Percentiles rank a stretch among this genome's conserved stretches.
phyloP scores from a whole-genome alignment of 2,113 vertebrate species.

The Electrona antarctica region DNA sequence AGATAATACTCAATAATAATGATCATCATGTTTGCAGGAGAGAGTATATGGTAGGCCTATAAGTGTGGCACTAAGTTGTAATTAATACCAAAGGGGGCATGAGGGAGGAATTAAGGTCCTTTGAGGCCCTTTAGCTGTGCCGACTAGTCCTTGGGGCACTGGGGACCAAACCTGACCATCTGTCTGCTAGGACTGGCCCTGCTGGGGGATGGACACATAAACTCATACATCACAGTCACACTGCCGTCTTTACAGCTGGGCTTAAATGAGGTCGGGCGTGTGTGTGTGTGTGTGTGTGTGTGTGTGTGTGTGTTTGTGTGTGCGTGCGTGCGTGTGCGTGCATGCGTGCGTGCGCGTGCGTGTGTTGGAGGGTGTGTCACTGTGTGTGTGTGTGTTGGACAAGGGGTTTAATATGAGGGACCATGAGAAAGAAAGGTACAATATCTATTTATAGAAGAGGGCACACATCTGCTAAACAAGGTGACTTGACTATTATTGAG shows the following conservation, averaged over 20 bases:
- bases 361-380: conserved; percentile 2
- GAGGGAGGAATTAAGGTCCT: conserved; percentile 37
- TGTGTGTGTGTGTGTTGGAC: background rate
- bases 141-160: conserved; percentile 42
- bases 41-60: background rate
- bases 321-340: conserved; percentile 15
- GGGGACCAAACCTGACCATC: conserved; percentile 66
- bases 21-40: background rate
- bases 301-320: conserved; percentile 9
- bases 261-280: conserved; percentile 39
- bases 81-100: conserved; percentile 18
- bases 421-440: background rate
- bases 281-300: conserved; percentile 12
- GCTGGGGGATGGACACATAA: conserved; percentile 62
- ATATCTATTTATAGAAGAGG: too few relatives aligned
- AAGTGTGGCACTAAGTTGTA: background rate
- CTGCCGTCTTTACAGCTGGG: conserved; percentile 55
- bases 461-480: too few relatives aligned
- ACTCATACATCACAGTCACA: conserved; percentile 49
- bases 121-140: conserved; percentile 35
- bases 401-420: background rate
- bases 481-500: too few relatives aligned
- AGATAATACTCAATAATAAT: too few relatives aligned
- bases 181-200: conserved; percentile 61
- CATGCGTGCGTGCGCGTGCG: conserved; percentile 1